A percentile compares a stretch with the other conserved stretches of the same genome.
These are phyloP conservation scores for Hyperoplus immaculatus DNA, from an alignment of 2,797 vertebrate genomes.

Conservation along the genomic window DNA sequence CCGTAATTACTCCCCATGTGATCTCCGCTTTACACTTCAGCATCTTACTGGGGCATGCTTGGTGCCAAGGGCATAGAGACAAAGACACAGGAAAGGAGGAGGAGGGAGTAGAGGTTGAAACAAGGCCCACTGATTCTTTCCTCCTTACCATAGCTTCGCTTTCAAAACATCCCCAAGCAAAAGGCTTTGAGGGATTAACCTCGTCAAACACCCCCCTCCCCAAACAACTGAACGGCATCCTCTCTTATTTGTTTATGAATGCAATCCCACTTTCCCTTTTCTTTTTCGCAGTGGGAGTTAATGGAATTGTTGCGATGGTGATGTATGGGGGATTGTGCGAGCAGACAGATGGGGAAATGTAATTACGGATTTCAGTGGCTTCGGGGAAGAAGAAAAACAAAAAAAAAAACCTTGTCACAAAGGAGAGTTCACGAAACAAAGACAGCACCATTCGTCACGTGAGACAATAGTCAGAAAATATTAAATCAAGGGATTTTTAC, in stretches of 20 bases:
- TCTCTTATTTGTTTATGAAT: conserved; percentile 73
- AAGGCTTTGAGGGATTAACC: conserved; percentile 74
- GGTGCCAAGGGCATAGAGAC: conserved; percentile 70
- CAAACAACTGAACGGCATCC: conserved; percentile 55
- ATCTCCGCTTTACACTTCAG: conserved; percentile 52
- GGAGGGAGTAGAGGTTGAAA: conserved; percentile 37
- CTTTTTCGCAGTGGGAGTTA: conserved; percentile 68
- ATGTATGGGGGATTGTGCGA: conserved; percentile 76
- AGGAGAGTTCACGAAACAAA: conserved; percentile 74
- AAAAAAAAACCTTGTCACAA: conserved; percentile 71
- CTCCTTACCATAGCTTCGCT: conserved; percentile 45
- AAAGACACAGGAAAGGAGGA: conserved; percentile 34
- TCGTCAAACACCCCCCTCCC: conserved; percentile 54
- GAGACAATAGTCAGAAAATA: conserved; percentile 73
- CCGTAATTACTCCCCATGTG: conserved; percentile 78
- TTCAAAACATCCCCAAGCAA: conserved; percentile 64
- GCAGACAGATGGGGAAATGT: conserved; percentile 83
- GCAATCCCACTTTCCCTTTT: conserved; percentile 10
- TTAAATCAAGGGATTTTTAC: conserved; percentile 76
- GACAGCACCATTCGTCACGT: conserved; percentile 79
- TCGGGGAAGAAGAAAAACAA: conserved; percentile 18
- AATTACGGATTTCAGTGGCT: conserved; percentile 78
- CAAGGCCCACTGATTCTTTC: conserved; percentile 22
- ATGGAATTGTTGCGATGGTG: conserved; percentile 83
- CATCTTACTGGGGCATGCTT: conserved; percentile 60